Conservation (phyloP, 2,113 vertebrate genomes). For the Pteropus alecto region DNA sequence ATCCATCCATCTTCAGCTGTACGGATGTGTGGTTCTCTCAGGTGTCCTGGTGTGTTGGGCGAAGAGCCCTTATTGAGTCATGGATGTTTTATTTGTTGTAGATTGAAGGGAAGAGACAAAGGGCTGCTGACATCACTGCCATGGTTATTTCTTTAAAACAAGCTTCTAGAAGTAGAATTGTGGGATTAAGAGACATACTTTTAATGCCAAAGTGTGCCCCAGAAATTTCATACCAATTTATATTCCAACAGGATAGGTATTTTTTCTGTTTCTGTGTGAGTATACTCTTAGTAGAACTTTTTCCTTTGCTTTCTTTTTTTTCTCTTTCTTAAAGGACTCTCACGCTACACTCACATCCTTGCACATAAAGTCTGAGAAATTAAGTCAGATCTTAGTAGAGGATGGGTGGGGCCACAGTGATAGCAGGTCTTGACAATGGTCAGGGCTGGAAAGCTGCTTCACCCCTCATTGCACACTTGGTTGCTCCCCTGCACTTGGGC, state of each 20-base stretch:
- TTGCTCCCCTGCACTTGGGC: neutral
- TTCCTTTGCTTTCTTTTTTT: neutral
- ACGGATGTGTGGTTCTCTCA: neutral
- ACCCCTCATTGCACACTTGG: neutral
- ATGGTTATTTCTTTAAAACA: neutral
- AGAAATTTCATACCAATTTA: neutral
- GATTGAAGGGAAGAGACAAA: neutral
- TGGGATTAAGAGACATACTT: neutral
- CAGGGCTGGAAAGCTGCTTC: fast-evolving
- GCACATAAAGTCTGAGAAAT: neutral
- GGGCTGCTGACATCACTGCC: neutral
- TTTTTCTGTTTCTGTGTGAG: neutral
- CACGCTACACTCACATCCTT: fast-evolving
- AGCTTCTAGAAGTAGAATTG: neutral
- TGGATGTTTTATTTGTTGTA: neutral
- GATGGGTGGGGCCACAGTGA: neutral
- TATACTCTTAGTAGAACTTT: neutral
- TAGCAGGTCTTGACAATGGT: too few relatives aligned
- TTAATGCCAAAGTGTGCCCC: neutral
- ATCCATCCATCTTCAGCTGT: neutral
- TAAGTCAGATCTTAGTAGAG: neutral
- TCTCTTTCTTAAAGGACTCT: neutral
- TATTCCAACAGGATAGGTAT: neutral
- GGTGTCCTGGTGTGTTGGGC: neutral
- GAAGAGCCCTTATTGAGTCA: neutral